Conservation (phyloP, 2,888 invertebrate species). For the Piscicola geometra region DNA sequence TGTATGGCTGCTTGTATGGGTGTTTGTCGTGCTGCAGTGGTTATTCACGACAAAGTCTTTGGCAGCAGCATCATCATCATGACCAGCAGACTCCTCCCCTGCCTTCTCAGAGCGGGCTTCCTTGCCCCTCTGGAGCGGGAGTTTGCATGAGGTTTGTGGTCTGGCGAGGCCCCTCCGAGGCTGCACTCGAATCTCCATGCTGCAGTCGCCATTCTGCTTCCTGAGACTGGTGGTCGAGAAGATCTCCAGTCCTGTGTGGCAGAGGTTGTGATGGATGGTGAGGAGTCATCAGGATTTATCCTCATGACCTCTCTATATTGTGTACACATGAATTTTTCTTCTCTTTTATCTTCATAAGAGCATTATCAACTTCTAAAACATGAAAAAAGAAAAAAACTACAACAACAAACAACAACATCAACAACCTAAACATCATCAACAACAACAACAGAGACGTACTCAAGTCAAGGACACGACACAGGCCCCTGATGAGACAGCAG, state of each 20-base stretch:
- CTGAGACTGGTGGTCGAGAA: conserved; percentile 97
- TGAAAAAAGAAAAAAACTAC: neutral
- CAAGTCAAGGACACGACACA: conserved; percentile 88
- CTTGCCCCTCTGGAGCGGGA: conserved; percentile 64
- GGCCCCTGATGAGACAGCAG: conserved; percentile 88
- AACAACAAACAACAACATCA: neutral
- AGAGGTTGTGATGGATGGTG: too few relatives aligned
- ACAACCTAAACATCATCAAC: neutral
- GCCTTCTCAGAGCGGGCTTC: conserved; percentile 67
- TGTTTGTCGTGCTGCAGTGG: neutral
- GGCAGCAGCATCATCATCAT: neutral
- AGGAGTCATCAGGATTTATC: too few relatives aligned
- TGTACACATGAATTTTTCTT: too few relatives aligned
- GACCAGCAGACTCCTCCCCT: neutral
- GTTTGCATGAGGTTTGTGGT: conserved; percentile 95
- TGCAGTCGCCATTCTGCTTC: conserved; percentile 71
- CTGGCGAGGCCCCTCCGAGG: conserved; percentile 56
- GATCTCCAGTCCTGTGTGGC: conserved; percentile 72
- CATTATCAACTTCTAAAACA: too few relatives aligned
- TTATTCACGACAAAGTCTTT: neutral
- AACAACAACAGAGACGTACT: conserved; percentile 52
- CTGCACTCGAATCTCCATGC: conserved; percentile 66
- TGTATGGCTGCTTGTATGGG: neutral
- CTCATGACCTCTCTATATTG: too few relatives aligned
- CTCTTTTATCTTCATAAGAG: too few relatives aligned